Evolutionary conservation across 2,113 vertebrate genomes (phyloP).

Genomic region (Meleagris gallopavo): DNA sequence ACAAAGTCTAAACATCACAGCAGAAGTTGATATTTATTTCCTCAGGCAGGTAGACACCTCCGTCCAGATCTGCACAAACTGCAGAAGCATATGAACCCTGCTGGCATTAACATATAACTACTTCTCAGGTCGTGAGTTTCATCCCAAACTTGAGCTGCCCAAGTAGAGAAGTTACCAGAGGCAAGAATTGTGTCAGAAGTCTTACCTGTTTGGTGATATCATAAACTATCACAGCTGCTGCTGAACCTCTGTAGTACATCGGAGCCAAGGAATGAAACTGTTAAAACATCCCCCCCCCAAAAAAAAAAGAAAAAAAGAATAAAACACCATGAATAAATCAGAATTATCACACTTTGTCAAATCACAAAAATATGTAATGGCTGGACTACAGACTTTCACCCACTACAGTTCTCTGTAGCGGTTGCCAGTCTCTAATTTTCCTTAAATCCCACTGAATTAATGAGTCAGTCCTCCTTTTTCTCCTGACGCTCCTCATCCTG

Average conservation of each 20-base stretch:
- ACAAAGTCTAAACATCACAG: not conserved
- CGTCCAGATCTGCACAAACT: not conserved
- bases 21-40: not conserved
- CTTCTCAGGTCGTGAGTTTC: not conserved
- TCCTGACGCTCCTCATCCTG: not conserved
- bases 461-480: not conserved
- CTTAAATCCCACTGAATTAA: not conserved
- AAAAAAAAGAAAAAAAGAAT: not conserved
- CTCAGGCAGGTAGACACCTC: not conserved
- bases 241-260: constrained; percentile 97
- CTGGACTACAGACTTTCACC: not conserved
- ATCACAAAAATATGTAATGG: not conserved
- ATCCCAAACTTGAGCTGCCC: not conserved
- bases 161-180: not conserved
- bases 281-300: not conserved
- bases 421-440: not conserved
- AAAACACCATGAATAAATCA: not conserved
- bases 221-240: constrained; percentile 97
- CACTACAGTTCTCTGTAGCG: not conserved
- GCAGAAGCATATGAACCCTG: accelerated
- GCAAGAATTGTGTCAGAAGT: not conserved
- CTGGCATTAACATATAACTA: not conserved
- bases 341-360: not conserved
- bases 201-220: constrained; percentile 98
- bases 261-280: constrained; percentile 98